Conservation (phyloP, 2,113 vertebrate genomes). For the Phalacrocorax pelagicus region DNA sequence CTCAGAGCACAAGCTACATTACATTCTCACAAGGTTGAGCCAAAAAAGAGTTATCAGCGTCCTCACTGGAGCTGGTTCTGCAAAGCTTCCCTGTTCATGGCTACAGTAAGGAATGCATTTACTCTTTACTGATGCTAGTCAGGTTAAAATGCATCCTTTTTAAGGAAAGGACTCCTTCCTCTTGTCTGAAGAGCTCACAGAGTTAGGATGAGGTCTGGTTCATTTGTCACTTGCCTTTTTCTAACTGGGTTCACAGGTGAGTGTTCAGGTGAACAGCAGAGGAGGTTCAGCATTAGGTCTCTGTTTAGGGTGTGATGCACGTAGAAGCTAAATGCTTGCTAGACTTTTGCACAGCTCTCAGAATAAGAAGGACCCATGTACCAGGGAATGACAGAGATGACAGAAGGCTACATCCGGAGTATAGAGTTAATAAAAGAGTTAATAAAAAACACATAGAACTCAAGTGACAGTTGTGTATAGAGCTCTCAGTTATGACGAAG, state of each 20-base stretch:
- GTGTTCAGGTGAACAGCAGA: background rate
- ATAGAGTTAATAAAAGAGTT: background rate
- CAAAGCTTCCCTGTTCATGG: background rate
- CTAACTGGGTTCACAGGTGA: background rate
- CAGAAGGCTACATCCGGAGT: background rate
- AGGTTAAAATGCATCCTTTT: background rate
- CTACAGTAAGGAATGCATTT: background rate
- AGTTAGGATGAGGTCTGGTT: background rate
- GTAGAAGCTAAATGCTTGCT: background rate
- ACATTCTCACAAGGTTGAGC: background rate
- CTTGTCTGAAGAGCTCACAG: background rate
- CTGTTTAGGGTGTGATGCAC: background rate
- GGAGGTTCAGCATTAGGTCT: background rate
- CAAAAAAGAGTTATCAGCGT: background rate
- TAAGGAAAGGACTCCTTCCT: background rate
- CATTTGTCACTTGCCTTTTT: background rate
- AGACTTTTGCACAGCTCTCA: background rate
- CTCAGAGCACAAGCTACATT: background rate
- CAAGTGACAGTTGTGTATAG: background rate
- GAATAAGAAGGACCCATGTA: background rate
- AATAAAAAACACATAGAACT: background rate
- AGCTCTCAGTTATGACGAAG: background rate
- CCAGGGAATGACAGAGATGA: background rate
- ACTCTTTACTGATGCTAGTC: background rate
- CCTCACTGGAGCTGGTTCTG: background rate